Conservation (phyloP, 2,797 vertebrate species). For the Enteromius trimaculatus region DNA sequence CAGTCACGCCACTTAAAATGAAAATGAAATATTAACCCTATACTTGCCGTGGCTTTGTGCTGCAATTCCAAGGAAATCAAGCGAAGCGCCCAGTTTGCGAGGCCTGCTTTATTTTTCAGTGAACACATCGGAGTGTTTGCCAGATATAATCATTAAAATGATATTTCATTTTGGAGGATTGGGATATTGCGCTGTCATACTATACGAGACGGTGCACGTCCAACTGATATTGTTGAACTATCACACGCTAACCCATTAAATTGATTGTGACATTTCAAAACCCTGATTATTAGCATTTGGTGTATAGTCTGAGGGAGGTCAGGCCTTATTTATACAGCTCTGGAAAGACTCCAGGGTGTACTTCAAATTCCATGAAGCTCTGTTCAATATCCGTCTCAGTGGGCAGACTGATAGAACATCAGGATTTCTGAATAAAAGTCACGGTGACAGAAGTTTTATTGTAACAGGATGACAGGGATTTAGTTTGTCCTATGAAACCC, state of each 20-base stretch:
- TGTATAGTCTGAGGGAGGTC: conserved; percentile 19
- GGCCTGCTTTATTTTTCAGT: conserved; percentile 25
- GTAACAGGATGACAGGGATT: background rate
- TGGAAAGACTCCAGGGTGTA: conserved; percentile 42
- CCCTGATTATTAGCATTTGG: conserved; percentile 41
- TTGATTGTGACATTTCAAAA: conserved; percentile 51
- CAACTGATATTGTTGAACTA: conserved; percentile 36
- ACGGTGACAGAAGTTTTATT: conserved; percentile 28
- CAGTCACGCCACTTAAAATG: conserved; percentile 13
- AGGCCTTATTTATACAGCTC: conserved; percentile 31
- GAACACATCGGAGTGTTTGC: background rate
- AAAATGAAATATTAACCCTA: conserved; percentile 45
- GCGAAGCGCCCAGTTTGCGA: background rate
- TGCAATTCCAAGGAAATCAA: conserved; percentile 18
- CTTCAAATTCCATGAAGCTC: conserved; percentile 44
- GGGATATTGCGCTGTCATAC: conserved; percentile 11
- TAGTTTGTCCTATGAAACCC: conserved; percentile 19
- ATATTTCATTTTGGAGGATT: conserved; percentile 21
- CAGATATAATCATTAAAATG: conserved; percentile 29
- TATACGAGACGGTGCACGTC: background rate
- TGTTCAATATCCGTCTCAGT: conserved; percentile 50
- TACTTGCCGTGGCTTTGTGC: background rate
- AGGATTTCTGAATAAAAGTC: conserved; percentile 26
- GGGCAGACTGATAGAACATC: conserved; percentile 36
- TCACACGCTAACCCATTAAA: conserved; percentile 15